Conservation (phyloP, 92 coral and sea anemone genomes). For the Porites cylindrica region DNA sequence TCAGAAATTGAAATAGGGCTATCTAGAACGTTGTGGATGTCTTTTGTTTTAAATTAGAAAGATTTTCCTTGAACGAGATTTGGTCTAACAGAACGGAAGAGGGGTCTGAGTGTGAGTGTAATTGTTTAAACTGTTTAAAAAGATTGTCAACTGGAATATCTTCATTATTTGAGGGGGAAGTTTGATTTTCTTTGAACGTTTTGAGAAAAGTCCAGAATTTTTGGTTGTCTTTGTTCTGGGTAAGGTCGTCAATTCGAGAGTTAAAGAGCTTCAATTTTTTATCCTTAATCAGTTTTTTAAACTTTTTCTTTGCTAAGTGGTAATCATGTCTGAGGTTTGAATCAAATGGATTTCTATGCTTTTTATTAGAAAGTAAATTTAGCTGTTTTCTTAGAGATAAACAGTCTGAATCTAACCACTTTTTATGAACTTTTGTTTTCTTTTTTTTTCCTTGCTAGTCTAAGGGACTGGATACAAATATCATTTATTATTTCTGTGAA, state of each 20-base stretch:
- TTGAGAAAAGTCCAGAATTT: neutral
- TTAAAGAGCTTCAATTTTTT: neutral
- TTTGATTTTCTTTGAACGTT: no score
- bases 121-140: no score
- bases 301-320: neutral
- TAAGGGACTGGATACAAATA: neutral
- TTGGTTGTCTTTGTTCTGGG: neutral
- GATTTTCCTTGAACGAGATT: no score
- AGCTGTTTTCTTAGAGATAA: neutral
- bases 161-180: no score
- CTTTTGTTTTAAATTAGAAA: no score
- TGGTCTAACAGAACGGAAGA: no score
- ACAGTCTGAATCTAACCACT: neutral
- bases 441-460: neutral
- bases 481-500: neutral
- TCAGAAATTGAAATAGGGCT: no score
- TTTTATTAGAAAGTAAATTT: constrained; percentile 9
- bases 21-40: no score
- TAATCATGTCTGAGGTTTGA: neutral
- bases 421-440: neutral
- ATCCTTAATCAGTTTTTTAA: neutral
- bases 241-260: neutral
- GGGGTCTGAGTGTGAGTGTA: no score
- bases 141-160: no score
- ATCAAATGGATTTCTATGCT: neutral